Base-by-base conservation (phyloP, 2,888 invertebrate genomes). In the Phalangium opilio region DNA sequence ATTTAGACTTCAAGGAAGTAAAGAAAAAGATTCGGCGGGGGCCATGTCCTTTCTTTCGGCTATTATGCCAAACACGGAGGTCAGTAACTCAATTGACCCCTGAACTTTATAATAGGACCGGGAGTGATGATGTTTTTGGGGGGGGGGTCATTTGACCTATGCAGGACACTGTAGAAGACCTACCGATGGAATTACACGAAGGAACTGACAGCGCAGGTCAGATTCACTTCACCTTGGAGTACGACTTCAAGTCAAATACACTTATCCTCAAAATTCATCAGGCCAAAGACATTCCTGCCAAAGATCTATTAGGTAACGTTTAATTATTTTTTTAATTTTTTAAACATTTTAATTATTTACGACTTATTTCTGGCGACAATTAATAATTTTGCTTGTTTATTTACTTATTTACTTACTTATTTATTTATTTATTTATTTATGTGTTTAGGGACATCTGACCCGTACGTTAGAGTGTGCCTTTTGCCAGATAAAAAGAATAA, bases 131-230 rank as follows among this genome's bases (percentile, higher is more conserved):
- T n/a, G n/a, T n/a, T n/a, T n/a, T n/a, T n/a, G n/a, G n/a, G n/a
- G n/a, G n/a, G n/a, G n/a, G n/a, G n/a, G n/a, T n/a, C n/a, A n/a
- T n/a, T n/a, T n/a, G 27, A 27, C 27, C 27, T 27, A 7, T 27
- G 27, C 38, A 38, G 38, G 38, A 38, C 15, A 18, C 15, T 8
- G 38, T 18, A 10, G 38, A 15, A 11, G 38, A 38, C 14, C 38
- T 45, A 15, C 40, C 27, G 38, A 18, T 43, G 11, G 71, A 77
- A 77, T 76, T 76, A 73, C 75, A 76, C 56, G 74, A 87, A 75
- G 84, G 86, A 68, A 87, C 87, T 67, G 89, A 89, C 85, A 87
- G 87, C 73, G 87, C 89, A 58, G 89, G 89, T 46, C 87, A 89
- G 71, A 89, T 89, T 60, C 87, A 89, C 68, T 89, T 89, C 73